Evolutionary conservation across 2,113 vertebrate genomes (phyloP).

Genomic region (Camelus bactrianus): DNA sequence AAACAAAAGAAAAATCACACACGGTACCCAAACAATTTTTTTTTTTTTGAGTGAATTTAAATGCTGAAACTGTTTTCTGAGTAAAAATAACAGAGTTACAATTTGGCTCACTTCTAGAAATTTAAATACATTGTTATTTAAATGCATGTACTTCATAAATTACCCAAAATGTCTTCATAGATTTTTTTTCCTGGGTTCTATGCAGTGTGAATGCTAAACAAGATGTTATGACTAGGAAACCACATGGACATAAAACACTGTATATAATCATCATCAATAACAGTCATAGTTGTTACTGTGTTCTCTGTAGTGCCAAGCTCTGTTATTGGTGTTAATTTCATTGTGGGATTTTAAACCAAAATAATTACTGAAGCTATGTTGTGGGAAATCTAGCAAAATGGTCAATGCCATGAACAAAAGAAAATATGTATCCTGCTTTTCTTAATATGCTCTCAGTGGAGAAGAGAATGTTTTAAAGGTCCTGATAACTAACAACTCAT

Average conservation of each 20-base stretch:
- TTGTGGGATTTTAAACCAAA: not conserved
- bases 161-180: not conserved
- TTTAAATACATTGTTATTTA: conserved; percentile 44
- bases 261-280: not conserved
- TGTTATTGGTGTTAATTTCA: not conserved
- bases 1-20: conserved; percentile 43
- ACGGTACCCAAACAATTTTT: conserved; percentile 24
- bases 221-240: not conserved
- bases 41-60: conserved; percentile 13
- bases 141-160: not conserved
- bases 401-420: not conserved
- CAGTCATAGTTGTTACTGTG: not conserved
- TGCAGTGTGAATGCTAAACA: not conserved
- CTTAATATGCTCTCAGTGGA: not conserved
- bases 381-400: conserved; percentile 23
- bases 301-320: not conserved
- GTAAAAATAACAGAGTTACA: conserved; percentile 18
- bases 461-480: not conserved
- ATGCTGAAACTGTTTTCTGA: conserved; percentile 13
- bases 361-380: not conserved
- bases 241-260: not conserved
- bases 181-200: not conserved
- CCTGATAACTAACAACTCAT: not conserved
- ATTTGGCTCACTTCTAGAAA: not conserved
- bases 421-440: not conserved